Conservation (phyloP, 1,140 invertebrate genomes). For the Laupala kohalensis region DNA sequence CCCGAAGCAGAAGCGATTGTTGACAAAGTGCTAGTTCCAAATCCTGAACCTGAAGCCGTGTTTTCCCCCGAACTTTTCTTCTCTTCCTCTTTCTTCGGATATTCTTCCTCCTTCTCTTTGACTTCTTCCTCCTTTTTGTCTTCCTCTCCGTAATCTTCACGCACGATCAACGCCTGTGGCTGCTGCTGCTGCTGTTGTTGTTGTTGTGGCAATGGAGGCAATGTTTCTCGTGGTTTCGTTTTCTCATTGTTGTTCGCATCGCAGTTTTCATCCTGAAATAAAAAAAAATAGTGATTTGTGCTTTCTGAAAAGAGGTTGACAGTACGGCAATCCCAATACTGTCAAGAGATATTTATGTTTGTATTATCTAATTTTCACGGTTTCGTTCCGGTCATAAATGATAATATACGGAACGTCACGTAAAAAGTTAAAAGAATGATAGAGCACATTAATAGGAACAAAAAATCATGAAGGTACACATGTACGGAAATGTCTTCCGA, state of each 20-base stretch:
- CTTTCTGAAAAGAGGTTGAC: too few relatives aligned
- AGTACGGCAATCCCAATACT: too few relatives aligned
- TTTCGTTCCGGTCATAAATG: too few relatives aligned
- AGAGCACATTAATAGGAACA: too few relatives aligned
- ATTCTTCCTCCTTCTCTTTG: neutral
- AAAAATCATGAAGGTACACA: too few relatives aligned
- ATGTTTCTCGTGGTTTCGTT: neutral
- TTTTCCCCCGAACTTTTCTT: neutral
- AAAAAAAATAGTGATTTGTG: neutral
- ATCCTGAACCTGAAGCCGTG: neutral
- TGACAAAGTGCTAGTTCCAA: neutral
- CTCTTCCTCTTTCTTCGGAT: neutral
- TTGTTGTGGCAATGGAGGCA: neutral
- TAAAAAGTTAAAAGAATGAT: too few relatives aligned
- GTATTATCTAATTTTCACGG: too few relatives aligned
- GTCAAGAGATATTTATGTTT: too few relatives aligned
- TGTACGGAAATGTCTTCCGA: too few relatives aligned
- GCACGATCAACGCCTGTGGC: too few relatives aligned
- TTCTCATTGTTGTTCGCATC: neutral
- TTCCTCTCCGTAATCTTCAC: neutral
- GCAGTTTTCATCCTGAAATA: neutral
- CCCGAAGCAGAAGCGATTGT: neutral
- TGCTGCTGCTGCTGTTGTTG: neutral
- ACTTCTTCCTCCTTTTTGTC: neutral
- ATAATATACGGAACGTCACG: too few relatives aligned